These are phyloP conservation scores for Nibea albiflora DNA, from an alignment of 2,113 vertebrate species.

Conservation along the genomic window DNA sequence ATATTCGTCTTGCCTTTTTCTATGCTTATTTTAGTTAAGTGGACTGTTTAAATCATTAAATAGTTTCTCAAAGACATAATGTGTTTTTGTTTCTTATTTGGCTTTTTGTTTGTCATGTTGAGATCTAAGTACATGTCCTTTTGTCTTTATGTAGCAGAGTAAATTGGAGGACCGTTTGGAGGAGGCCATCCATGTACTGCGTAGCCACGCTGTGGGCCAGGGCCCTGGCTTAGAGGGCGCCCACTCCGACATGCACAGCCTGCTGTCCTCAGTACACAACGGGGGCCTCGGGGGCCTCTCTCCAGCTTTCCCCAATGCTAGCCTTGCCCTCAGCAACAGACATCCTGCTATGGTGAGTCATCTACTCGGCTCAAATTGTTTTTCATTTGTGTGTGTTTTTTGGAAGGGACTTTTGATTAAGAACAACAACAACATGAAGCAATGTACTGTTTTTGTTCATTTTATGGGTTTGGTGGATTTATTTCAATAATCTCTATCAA, in stretches of 20 bases:
- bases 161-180: conserved; percentile 98
- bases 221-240: conserved; percentile 81
- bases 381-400: conserved; percentile 14
- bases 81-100: neutral
- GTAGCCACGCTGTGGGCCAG: conserved; percentile 94
- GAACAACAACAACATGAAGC: neutral
- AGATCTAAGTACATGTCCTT: neutral
- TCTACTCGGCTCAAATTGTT: neutral
- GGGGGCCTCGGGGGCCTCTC: conserved; percentile 86
- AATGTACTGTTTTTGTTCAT: neutral
- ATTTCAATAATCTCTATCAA: neutral
- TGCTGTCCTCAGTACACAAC: conserved; percentile 88
- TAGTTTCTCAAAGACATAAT: neutral
- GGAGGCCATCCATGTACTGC: conserved; percentile 97
- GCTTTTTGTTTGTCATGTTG: neutral
- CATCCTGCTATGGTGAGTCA: conserved; percentile 90
- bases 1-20: neutral
- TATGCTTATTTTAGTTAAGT: neutral
- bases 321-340: conserved; percentile 89
- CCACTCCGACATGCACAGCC: conserved; percentile 89
- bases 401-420: neutral
- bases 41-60: neutral
- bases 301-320: conserved; percentile 87
- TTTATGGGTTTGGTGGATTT: neutral
- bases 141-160: conserved; percentile 85